phyloP scores from a whole-genome alignment of 2,113 vertebrate species.

The Entelurus aequoreus region DNA sequence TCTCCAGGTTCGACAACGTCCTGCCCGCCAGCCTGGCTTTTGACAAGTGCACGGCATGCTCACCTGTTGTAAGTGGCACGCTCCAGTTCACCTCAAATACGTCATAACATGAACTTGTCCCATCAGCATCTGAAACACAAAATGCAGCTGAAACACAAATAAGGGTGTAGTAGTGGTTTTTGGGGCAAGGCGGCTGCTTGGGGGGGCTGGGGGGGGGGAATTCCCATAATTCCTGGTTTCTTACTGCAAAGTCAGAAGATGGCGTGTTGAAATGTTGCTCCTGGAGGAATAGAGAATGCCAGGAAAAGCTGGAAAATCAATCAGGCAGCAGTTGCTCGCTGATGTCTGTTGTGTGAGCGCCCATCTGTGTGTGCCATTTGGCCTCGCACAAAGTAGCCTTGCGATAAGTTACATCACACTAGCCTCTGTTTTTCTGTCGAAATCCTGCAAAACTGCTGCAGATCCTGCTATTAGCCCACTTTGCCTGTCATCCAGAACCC shows the following conservation, averaged over 20 bases:
- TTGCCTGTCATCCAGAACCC: no score
- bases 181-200: no score
- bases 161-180: not conserved
- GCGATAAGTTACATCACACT: constrained; percentile 17
- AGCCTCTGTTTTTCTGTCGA: no score
- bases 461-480: no score
- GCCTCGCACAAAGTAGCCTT: constrained; percentile 38
- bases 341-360: constrained; percentile 68
- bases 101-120: constrained; percentile 13
- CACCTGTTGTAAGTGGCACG: constrained; percentile 79
- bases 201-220: constrained; percentile 20
- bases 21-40: constrained; percentile 96
- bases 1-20: constrained; percentile 96
- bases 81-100: not conserved
- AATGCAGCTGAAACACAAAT: constrained; percentile 44
- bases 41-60: constrained; percentile 98
- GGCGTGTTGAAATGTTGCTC: constrained; percentile 53
- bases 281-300: constrained; percentile 39
- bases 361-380: constrained; percentile 29
- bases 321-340: constrained; percentile 65
- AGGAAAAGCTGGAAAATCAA: constrained; percentile 36
- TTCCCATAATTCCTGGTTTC: constrained; percentile 43
- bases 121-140: constrained; percentile 28
- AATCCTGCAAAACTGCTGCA: no score
- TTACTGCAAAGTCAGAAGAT: constrained; percentile 38